Evolutionary conservation across 2,888 invertebrate species (phyloP).

Genomic region (Vandiemenella viatica): DNA sequence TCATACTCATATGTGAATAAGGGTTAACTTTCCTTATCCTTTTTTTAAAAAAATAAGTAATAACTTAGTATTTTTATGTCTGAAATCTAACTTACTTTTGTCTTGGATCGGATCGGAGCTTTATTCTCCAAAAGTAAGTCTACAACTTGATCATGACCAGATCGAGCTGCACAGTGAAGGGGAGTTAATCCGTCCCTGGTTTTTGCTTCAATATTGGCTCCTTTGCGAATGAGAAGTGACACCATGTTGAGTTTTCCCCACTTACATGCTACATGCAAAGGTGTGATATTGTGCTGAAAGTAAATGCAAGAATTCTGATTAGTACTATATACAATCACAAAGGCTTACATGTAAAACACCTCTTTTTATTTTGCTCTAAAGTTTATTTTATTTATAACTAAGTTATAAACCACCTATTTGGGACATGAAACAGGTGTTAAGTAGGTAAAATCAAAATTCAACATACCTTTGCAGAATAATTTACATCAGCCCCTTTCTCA

Average conservation of each 20-base stretch:
- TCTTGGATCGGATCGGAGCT: slow-evolving; percentile 88
- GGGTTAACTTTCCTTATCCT: too few species aligned
- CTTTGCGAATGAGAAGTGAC: slow-evolving; percentile 65
- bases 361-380: too few species aligned
- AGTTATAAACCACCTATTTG: too few species aligned
- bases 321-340: too few species aligned
- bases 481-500: slow-evolving; percentile 85
- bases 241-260: slow-evolving; percentile 97
- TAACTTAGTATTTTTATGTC: too few species aligned
- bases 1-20: too few species aligned
- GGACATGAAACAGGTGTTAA: too few species aligned
- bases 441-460: neutral
- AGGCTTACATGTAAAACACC: too few species aligned
- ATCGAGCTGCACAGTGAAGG: slow-evolving; percentile 90
- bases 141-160: slow-evolving; percentile 90
- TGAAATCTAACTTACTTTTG: slow-evolving; percentile 68
- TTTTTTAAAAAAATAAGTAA: too few species aligned
- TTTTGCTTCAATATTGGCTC: slow-evolving; percentile 82
- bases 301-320: slow-evolving; percentile 3
- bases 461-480: slow-evolving; percentile 74
- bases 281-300: slow-evolving; percentile 81
- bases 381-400: too few species aligned
- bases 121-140: slow-evolving; percentile 73
- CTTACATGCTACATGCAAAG: slow-evolving; percentile 93
- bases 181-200: slow-evolving; percentile 93